Conservation (phyloP, 2,888 invertebrate genomes). For the Hybos culiciformis region DNA sequence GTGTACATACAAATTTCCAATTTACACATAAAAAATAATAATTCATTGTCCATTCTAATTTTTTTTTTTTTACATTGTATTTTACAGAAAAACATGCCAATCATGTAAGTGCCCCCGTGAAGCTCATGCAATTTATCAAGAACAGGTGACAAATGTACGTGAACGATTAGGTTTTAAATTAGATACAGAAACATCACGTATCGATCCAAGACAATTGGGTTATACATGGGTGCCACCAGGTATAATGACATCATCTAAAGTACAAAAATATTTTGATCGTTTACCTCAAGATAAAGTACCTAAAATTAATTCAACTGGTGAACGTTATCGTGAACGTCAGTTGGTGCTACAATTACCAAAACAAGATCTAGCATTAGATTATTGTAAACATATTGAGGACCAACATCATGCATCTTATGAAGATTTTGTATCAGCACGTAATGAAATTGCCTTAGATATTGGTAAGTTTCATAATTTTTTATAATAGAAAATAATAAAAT, state of each 20-base stretch:
- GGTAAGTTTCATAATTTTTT: slow-evolving; percentile 40
- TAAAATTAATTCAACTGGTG: slow-evolving; percentile 60
- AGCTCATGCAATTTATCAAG: slow-evolving; percentile 78
- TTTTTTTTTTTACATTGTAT: slow-evolving; percentile 15
- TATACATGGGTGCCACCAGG: slow-evolving; percentile 53
- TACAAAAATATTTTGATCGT: slow-evolving; percentile 81
- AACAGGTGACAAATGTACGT: slow-evolving; percentile 67
- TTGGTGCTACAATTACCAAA: slow-evolving; percentile 82
- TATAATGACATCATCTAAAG: slow-evolving; percentile 30
- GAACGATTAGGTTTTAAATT: slow-evolving; percentile 53
- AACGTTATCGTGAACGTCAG: slow-evolving; percentile 65
- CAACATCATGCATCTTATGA: slow-evolving; percentile 70
- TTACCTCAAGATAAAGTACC: slow-evolving; percentile 71
- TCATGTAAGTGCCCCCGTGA: slow-evolving; percentile 86
- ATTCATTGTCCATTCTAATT: background rate
- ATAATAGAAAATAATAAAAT: background rate
- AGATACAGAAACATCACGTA: slow-evolving; percentile 41
- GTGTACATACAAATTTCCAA: too few relatives aligned
- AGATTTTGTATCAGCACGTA: slow-evolving; percentile 86
- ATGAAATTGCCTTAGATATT: slow-evolving; percentile 91
- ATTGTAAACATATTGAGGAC: slow-evolving; percentile 73
- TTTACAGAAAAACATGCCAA: slow-evolving; percentile 79
- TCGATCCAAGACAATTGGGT: slow-evolving; percentile 48
- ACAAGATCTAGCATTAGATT: slow-evolving; percentile 81
- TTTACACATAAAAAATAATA: too few relatives aligned